These are phyloP conservation scores for Pristiophorus japonicus DNA, from an alignment of 2,113 vertebrate genomes.

Conservation along the genomic window DNA sequence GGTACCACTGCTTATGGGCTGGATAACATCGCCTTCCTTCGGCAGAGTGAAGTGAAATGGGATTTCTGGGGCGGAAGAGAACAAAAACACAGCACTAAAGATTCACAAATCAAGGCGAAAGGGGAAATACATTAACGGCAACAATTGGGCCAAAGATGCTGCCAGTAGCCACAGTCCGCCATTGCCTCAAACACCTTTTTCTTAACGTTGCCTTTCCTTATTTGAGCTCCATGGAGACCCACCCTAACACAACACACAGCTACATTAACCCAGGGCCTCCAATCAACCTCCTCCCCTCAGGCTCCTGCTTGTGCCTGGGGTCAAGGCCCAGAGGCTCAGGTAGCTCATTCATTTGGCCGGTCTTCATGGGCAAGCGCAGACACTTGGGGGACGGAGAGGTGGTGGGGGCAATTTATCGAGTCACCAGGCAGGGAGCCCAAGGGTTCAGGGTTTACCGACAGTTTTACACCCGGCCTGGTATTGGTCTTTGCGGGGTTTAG, in stretches of 20 bases:
- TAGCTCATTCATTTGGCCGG: background rate
- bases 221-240: background rate
- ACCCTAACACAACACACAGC: background rate
- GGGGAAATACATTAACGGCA: background rate
- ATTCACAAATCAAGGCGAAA: background rate
- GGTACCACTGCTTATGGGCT: constrained; percentile 64
- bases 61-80: constrained; percentile 58
- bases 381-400: too few species aligned
- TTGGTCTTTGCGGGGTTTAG: too few species aligned
- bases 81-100: background rate
- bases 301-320: background rate
- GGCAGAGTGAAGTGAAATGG: constrained; percentile 79
- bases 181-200: background rate
- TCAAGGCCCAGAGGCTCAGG: background rate
- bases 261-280: too few species aligned
- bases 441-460: too few species aligned
- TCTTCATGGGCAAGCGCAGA: background rate
- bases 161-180: background rate
- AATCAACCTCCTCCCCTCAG: background rate
- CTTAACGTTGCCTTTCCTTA: background rate
- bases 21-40: constrained; percentile 78
- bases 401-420: too few species aligned
- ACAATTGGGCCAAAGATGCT: constrained; percentile 30
- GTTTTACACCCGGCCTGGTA: too few species aligned
- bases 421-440: too few species aligned